Evolutionary conservation across 1,140 invertebrate genomes (phyloP).

Genomic region (Drosophila burlai): DNA sequence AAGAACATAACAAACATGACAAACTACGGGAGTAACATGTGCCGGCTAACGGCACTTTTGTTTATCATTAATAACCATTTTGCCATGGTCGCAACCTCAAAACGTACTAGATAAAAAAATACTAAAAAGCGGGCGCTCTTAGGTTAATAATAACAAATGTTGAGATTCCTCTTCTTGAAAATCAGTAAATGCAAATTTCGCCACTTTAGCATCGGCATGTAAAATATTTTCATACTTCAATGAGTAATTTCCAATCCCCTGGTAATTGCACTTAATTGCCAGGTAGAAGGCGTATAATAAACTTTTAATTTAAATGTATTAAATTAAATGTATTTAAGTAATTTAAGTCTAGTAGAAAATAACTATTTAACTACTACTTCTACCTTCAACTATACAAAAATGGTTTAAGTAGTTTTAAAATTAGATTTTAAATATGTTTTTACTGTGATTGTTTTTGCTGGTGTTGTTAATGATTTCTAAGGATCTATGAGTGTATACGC

Average conservation of each 20-base stretch:
- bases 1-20: slow-evolving; percentile 39
- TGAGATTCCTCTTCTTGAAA: not conserved
- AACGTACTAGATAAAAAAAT: slow-evolving; percentile 4
- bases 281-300: not conserved
- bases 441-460: too few relatives aligned
- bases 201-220: slow-evolving; percentile 12
- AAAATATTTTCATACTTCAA: slow-evolving; percentile 27
- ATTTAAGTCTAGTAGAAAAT: too few relatives aligned
- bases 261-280: slow-evolving; percentile 11
- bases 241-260: slow-evolving; percentile 1
- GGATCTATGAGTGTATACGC: not conserved
- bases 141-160: slow-evolving; percentile 17
- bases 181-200: slow-evolving; percentile 12
- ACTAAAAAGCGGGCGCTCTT: slow-evolving; percentile 3
- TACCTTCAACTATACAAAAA: too few relatives aligned
- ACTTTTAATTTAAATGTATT: not conserved
- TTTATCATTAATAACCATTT: slow-evolving; percentile 60
- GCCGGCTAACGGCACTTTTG: slow-evolving; percentile 54
- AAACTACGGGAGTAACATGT: slow-evolving; percentile 29
- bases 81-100: slow-evolving; percentile 16
- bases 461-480: too few relatives aligned
- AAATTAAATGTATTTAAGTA: too few relatives aligned
- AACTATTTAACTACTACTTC: too few relatives aligned
- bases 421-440: too few relatives aligned
- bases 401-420: too few relatives aligned